These are phyloP conservation scores for honey bee (Apis mellifera) DNA, from an alignment of 1,140 invertebrate genomes.

Conservation along the genomic window Amel_HAv3.1 CM009944.2:6341001-6341500, in stretches of 20 bases:
- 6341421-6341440: not conserved
- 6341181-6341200: constrained; percentile 48
- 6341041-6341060: constrained; percentile 51
- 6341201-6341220: constrained; percentile 42
- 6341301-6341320: constrained; percentile 10
- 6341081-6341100: constrained; percentile 25
- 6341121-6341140: not conserved
- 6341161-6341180: constrained; percentile 1
- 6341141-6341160: not conserved
- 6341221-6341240: constrained; percentile 32
- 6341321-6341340: constrained; percentile 17
- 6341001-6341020: constrained; percentile 38
- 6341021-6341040: constrained; percentile 55
- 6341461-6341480: too few species aligned
- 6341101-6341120: constrained; percentile 39
- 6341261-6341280: constrained; percentile 36
- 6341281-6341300: constrained; percentile 22
- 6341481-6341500: too few species aligned
- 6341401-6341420: too few species aligned
- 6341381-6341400: too few species aligned
- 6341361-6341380: constrained; percentile 2
- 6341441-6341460: not conserved
- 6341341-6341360: not conserved
- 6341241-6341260: constrained; percentile 5
- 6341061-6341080: constrained; percentile 46